Base-by-base conservation (phyloP, 2,888 invertebrate genomes). In the Drosophila suboccidentalis region DNA sequence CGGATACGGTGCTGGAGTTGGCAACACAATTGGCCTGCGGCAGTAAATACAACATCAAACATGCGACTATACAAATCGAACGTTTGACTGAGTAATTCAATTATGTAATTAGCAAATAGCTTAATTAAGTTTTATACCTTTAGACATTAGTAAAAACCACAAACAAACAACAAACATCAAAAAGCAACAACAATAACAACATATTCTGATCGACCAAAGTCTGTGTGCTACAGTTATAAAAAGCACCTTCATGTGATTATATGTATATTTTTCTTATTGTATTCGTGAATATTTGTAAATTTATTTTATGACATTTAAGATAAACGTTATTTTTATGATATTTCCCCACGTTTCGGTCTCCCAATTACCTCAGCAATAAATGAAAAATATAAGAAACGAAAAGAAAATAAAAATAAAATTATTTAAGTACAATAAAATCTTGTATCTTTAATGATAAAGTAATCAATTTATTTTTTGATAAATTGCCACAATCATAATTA, bases 41-140 rank as follows among this genome's bases (percentile, higher is more conserved):
- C 79, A 70, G 76, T 69, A 91, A 88, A 67, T 92, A 91, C 75
- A 87, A 91, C 66, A 91, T 92, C 64, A 90, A 91, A 55, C 92
- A 92, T 79, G 87, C 90, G 64, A 92, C 92, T 38, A 91, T 92
- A 72, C 92, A 92, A 89, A 91, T 92, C 58, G 92, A 92, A 80
- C 90, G 88, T 54, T 59, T 77, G 64, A 70, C 82, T 70, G 69
- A 80, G 53, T 87, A 85, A 82, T 70, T 67, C 57, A 69, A 67
- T 62, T 46, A 60, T 54, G 32, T 22, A 64, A 60, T 50, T 65
- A 65, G 64, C 38, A 34, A 57, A 50, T 67, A 66, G 63, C 62
- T 59, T 80, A 71, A 75, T 75, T 76, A 73, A 54, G 49, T 67
- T 66, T 38, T 49, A 41, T 47, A 39, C 34, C 47, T 47, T 53